phyloP scores from a whole-genome alignment of 2,888 invertebrate genomes.

The Drosophila niveifrons region DNA sequence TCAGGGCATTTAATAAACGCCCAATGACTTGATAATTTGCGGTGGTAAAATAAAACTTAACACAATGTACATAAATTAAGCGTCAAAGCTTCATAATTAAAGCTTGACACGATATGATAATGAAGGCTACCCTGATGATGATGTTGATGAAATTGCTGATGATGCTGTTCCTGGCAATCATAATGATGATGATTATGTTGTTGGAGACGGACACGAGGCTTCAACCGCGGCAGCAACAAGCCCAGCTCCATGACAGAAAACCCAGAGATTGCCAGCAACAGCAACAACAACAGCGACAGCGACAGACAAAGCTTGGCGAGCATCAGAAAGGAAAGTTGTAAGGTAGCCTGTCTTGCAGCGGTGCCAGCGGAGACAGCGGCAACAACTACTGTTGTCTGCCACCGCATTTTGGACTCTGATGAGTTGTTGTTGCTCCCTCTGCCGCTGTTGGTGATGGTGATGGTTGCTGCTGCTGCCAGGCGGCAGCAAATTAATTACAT shows the following conservation, averaged over 20 bases:
- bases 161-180: not conserved
- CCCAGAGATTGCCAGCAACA: constrained; percentile 10
- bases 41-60: constrained; percentile 72
- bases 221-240: constrained; percentile 52
- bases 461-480: constrained; percentile 18
- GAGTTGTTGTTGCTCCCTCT: constrained; percentile 13
- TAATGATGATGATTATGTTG: constrained; percentile 13
- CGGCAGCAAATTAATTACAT: constrained; percentile 79
- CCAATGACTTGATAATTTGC: constrained; percentile 81
- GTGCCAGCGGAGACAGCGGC: not conserved
- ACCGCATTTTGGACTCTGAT: constrained; percentile 14
- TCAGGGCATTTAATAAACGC: constrained; percentile 72
- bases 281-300: not conserved
- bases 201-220: constrained; percentile 55
- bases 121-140: constrained; percentile 22
- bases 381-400: constrained; percentile 21
- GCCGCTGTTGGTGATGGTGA: constrained; percentile 1
- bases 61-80: constrained; percentile 81
- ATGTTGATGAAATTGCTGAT: not conserved
- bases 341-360: constrained; percentile 23
- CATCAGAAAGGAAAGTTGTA: constrained; percentile 21
- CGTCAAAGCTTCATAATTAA: constrained; percentile 74
- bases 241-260: constrained; percentile 27
- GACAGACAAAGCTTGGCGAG: constrained; percentile 11
- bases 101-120: constrained; percentile 58